Evolutionary conservation across 2,113 vertebrate species (phyloP), one percentile per base, ranked within the genome.

Genomic region (Zosterops borbonicus): DNA sequence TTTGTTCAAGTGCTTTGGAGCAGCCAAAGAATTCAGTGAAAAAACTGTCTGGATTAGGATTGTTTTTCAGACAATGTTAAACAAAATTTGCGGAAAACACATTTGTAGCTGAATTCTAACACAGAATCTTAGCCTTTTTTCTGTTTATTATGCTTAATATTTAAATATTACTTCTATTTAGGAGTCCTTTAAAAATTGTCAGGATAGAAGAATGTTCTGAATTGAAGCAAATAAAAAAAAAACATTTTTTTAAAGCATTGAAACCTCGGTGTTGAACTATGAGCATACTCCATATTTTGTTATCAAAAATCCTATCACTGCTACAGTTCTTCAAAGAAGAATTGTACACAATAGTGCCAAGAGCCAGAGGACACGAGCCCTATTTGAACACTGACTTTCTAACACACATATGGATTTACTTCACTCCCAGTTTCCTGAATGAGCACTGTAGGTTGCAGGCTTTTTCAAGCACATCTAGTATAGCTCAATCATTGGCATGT

Each of bases 351-450:
- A 96, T 76, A 97, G 89, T 8, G 2, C 91, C 93, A 64, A 94
- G 88, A 98, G 95, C 80, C 94, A 96, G 95, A 95, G 97, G 97
- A 80, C 69, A 85, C 1, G 7, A 94, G 84, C 89, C 85, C 71
- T 97, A 65, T 97, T 96, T 82, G 95, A 97, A 94, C 46, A 41
- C 71, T 92, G 79, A 15, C 58, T 91, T 97, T 95, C 84, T 86
- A 74, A 95, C 91, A 90, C 95, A 97, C 97, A 98, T 98, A 98
- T 98, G 98, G 98, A 98, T 98, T 97, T 97, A 98, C 96, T 98
- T 98, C 97, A 86, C 94, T 96, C 92, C 6, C 17, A 93, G 96
- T 97, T 98, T 98, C 98, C 97, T 98, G 97, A 98, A 97, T 95
- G 97, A 98, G 94, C 60, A 76, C 83, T 95, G 92, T 77, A 92